phyloP scores from a whole-genome alignment of 2,113 vertebrate genomes.

The Oriolus oriolus region DNA sequence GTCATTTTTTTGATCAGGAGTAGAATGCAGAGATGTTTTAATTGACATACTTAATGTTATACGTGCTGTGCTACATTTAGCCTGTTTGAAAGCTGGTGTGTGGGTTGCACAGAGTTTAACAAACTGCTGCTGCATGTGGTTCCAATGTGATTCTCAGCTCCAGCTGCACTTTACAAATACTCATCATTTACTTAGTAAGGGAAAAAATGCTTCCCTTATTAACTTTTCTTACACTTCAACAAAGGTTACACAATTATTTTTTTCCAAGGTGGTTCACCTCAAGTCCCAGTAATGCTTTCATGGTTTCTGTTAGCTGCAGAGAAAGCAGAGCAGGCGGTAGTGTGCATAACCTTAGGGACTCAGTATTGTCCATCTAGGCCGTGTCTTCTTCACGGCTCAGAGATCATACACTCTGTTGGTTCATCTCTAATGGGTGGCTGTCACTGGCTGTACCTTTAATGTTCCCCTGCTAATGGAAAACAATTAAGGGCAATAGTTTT shows the following conservation, averaged over 20 bases:
- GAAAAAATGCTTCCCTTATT: background rate
- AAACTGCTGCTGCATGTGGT: background rate
- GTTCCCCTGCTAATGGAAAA: background rate
- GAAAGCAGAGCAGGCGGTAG: background rate
- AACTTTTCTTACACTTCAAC: background rate
- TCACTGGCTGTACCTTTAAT: background rate
- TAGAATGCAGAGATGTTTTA: background rate
- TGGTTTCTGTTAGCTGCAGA: background rate
- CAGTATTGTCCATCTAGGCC: background rate
- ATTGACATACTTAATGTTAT: background rate
- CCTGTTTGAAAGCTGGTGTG: background rate
- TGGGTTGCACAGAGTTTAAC: background rate
- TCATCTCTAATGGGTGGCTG: background rate
- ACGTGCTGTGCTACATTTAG: conserved; percentile 17
- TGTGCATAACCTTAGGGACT: background rate
- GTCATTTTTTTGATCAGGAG: background rate
- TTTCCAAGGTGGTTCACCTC: background rate
- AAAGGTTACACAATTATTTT: background rate
- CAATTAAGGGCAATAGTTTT: conserved; percentile 7
- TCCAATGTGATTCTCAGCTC: background rate
- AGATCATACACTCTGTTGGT: background rate
- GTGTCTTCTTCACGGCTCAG: background rate
- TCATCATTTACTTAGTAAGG: background rate
- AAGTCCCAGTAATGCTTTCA: background rate
- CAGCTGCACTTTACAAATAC: background rate